A percentile compares a stretch with the other conserved stretches of the same genome.
These are phyloP conservation scores for Junonia oenone DNA, from an alignment of 2,888 invertebrate genomes.

Conservation along the genomic window DNA sequence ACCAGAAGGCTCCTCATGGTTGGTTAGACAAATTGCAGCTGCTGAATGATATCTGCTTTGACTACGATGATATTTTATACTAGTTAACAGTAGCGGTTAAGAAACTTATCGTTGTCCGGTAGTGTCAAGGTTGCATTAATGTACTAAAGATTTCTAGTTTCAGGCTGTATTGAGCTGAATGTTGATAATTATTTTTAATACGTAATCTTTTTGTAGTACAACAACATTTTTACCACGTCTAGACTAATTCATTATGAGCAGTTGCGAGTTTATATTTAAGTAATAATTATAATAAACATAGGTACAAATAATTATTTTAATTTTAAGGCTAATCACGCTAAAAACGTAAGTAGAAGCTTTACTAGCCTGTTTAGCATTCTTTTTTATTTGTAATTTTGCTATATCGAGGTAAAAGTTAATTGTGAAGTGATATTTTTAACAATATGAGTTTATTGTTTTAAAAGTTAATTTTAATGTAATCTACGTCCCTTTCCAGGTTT, in stretches of 20 bases:
- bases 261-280: not conserved
- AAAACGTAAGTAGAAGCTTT: no score
- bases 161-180: slow-evolving; percentile 27
- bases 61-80: slow-evolving; percentile 65
- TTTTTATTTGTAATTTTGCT: no score
- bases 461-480: no score
- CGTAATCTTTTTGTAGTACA: not conserved
- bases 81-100: slow-evolving; percentile 44
- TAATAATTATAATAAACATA: not conserved
- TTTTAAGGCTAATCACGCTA: no score
- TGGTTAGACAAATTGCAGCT: slow-evolving; percentile 44
- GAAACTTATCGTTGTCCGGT: slow-evolving; percentile 48
- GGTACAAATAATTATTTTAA: no score
- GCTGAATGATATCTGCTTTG: slow-evolving; percentile 60
- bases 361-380: no score
- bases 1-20: slow-evolving; percentile 60
- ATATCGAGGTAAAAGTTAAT: no score
- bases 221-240: no score
- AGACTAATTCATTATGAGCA: no score
- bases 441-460: no score
- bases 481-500: no score
- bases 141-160: slow-evolving; percentile 51
- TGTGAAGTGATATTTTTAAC: no score
- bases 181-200: not conserved
- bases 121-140: slow-evolving; percentile 55